Conservation (phyloP, 2,888 invertebrate species). For the Muschampia plurimacula region DNA sequence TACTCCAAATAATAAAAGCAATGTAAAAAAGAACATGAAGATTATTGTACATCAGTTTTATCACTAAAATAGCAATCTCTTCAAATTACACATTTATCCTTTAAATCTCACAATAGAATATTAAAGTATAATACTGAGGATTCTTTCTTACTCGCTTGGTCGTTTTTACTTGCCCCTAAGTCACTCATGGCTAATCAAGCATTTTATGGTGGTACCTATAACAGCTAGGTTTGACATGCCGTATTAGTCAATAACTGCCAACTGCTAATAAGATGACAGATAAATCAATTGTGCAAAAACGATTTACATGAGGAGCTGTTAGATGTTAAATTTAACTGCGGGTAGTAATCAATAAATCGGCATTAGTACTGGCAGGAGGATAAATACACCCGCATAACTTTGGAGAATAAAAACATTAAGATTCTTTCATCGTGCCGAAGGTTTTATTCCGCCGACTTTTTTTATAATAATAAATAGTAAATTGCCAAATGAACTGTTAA, state of each 20-base stretch:
- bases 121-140: background rate
- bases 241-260: constrained; percentile 16
- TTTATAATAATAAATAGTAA: too few species aligned
- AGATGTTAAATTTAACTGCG: background rate
- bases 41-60: too few species aligned
- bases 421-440: too few species aligned
- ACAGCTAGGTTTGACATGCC: constrained; percentile 7
- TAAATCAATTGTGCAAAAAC: background rate
- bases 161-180: background rate
- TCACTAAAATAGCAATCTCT: too few species aligned
- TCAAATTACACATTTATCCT: too few species aligned
- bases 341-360: background rate
- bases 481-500: too few species aligned
- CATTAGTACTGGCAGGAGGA: background rate
- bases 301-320: background rate
- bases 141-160: background rate
- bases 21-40: too few species aligned
- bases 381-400: too few species aligned
- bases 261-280: background rate
- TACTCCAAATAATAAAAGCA: too few species aligned
- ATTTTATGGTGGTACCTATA: constrained; percentile 6
- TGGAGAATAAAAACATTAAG: too few species aligned
- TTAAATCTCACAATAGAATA: too few species aligned
- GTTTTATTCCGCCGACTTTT: too few species aligned
- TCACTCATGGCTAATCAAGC: constrained; percentile 28